Conservation (phyloP, 2,888 invertebrate genomes). For the Sympetrum striolatum region DNA sequence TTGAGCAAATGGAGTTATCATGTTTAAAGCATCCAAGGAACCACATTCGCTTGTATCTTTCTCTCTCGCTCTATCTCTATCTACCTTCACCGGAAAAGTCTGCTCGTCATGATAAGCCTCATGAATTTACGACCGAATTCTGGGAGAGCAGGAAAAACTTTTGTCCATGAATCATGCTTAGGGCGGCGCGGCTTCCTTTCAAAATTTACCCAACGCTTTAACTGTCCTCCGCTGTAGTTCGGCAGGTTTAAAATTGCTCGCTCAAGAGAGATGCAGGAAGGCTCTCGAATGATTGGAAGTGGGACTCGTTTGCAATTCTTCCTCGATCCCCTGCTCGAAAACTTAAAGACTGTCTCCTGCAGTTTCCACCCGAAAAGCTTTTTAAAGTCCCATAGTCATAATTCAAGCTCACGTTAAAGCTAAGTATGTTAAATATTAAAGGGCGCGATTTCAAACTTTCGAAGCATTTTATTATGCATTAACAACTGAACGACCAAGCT, state of each 20-base stretch:
- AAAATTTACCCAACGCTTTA: constrained; percentile 25
- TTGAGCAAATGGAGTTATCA: neutral
- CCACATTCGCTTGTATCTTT: neutral
- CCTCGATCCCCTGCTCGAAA: neutral
- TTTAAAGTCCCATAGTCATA: neutral
- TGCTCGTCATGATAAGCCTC: constrained; percentile 28
- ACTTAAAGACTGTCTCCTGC: neutral
- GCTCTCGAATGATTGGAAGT: neutral
- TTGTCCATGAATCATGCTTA: constrained; percentile 35
- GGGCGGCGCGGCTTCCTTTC: constrained; percentile 20
- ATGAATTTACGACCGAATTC: constrained; percentile 4
- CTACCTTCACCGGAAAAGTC: neutral
- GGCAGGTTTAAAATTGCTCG: constrained; percentile 19
- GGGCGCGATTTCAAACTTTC: neutral
- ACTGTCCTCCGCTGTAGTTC: neutral
- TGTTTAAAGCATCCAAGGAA: neutral
- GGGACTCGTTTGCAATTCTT: neutral
- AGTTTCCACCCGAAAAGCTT: neutral
- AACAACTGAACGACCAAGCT: no score
- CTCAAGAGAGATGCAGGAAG: neutral
- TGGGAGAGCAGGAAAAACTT: constrained; percentile 8
- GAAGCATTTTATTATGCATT: no score
- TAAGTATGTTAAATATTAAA: neutral
- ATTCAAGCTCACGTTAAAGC: neutral
- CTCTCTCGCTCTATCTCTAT: neutral